These are phyloP conservation scores for Thera obeliscata DNA, from an alignment of 2,888 invertebrate genomes.

Conservation along the genomic window DNA sequence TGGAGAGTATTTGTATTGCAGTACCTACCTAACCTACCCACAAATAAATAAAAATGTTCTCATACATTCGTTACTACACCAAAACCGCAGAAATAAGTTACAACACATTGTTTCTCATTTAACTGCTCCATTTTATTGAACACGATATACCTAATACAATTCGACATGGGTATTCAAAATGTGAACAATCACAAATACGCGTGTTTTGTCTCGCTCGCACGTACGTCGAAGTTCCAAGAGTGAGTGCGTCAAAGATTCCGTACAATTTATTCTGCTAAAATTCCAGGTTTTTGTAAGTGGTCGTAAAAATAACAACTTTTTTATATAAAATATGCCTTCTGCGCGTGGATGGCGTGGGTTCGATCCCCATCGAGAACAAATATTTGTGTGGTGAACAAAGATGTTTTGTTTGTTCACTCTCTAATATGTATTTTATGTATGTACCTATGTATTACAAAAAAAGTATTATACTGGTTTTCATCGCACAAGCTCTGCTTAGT, in stretches of 20 bases:
- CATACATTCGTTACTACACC: conserved; percentile 11
- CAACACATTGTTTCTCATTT: conserved; percentile 59
- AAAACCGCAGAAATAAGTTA: conserved; percentile 29
- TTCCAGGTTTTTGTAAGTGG: background rate
- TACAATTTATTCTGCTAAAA: background rate
- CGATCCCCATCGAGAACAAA: too few relatives aligned
- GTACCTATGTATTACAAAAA: too few relatives aligned
- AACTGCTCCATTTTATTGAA: conserved; percentile 57
- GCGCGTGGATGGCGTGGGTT: too few relatives aligned
- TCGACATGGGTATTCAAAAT: conserved; percentile 67
- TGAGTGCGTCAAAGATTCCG: conserved; percentile 2
- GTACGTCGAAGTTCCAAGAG: conserved; percentile 12
- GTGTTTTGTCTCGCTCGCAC: conserved; percentile 49
- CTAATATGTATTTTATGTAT: too few relatives aligned
- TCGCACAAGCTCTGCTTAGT: too few relatives aligned
- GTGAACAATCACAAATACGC: conserved; percentile 58
- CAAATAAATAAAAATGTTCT: conserved; percentile 6
- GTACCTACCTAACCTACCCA: background rate
- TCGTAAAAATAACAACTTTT: background rate
- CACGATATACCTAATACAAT: conserved; percentile 59
- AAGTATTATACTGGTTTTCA: too few relatives aligned
- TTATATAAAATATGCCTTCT: too few relatives aligned
- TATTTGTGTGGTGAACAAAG: too few relatives aligned
- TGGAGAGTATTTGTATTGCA: background rate
- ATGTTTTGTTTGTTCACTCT: too few relatives aligned